phyloP scores from a whole-genome alignment of 1,140 invertebrate species.

The Trichonephila clavata region DNA sequence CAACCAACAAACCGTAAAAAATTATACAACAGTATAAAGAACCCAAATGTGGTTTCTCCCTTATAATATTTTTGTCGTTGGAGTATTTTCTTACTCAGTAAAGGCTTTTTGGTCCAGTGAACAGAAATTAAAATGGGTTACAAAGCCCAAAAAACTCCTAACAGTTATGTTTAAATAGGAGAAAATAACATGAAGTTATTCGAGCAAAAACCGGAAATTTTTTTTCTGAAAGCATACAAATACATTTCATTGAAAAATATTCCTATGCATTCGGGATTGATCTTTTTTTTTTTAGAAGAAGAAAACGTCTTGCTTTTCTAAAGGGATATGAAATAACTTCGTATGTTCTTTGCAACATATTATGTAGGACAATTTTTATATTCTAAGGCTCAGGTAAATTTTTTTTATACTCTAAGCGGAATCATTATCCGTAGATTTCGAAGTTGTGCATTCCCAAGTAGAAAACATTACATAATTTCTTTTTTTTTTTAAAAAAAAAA shows the following conservation, averaged over 20 bases:
- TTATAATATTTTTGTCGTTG: not conserved
- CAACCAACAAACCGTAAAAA: not conserved
- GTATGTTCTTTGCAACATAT: not conserved
- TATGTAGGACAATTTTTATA: no score
- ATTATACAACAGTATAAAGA: not conserved
- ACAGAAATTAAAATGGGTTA: slow-evolving; percentile 1
- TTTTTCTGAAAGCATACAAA: not conserved
- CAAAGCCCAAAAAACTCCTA: not conserved
- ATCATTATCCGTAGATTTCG: not conserved
- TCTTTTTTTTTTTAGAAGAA: not conserved
- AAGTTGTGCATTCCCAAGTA: not conserved
- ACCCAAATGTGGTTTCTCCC: not conserved
- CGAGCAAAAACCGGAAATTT: not conserved
- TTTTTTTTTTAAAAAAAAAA: no score
- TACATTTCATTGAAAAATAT: not conserved
- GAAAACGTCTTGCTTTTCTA: not conserved
- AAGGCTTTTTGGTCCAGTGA: not conserved
- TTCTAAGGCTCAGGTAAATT: not conserved
- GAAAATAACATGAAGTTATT: not conserved
- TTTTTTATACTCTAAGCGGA: not conserved
- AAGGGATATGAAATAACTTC: not conserved
- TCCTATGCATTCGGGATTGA: not conserved
- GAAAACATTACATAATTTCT: no score
- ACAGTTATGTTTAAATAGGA: slow-evolving; percentile 1
- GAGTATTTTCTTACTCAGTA: not conserved